Evolutionary conservation across 1,140 invertebrate genomes (phyloP), one percentile per base, ranked within the genome.

Genomic region (Pseudomyrmex sp.): DNA sequence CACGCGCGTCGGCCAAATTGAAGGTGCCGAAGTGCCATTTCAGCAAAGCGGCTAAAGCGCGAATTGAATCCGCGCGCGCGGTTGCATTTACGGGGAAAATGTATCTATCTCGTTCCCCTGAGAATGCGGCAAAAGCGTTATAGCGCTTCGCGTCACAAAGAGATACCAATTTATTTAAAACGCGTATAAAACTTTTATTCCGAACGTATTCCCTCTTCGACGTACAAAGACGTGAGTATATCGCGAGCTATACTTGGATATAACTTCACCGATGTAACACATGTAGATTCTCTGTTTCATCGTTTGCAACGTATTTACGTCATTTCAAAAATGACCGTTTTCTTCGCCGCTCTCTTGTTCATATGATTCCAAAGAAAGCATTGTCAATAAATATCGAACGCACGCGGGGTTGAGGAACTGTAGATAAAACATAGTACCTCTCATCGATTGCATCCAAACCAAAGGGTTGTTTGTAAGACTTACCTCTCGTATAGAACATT

Each of bases 381-480:
- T 56, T 15, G 20, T 46, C n/a, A 48, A n/a, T 58, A 56, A 13
- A 35, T 56, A 84, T 79, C 50, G 80, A 83, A 46, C 44, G 80
- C 2, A 46, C n/a, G 50, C 56, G 54, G 48, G 59, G 59, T 79
- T 54, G 59, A 70, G 52, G 61, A 74, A 76, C 56, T 75, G 54
- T 62, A 18, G 26, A 26, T 54, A 52, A 44, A 65, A 77, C 10
- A 74, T 58, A 35, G 58, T 62, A 58, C 66, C 66, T 61, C 56
- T 68, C 68, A 89, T 89, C 88, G 88, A 89, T 89, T 70, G 63
- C 52, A 23, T 50, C 46, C 52, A 46, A 59, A 54, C 68, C 26
- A 87, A 87, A 85, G 88, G 83, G 85, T 87, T 85, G 72, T 44
- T n/a, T 75, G 26, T 61, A 75, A 69, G 18, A 84, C 50, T 82